A percentile compares a stretch with the other conserved stretches of the same genome.
Evolutionary conservation across 2,797 vertebrate species (phyloP).

Genomic region (Darevskia mixta): DNA sequence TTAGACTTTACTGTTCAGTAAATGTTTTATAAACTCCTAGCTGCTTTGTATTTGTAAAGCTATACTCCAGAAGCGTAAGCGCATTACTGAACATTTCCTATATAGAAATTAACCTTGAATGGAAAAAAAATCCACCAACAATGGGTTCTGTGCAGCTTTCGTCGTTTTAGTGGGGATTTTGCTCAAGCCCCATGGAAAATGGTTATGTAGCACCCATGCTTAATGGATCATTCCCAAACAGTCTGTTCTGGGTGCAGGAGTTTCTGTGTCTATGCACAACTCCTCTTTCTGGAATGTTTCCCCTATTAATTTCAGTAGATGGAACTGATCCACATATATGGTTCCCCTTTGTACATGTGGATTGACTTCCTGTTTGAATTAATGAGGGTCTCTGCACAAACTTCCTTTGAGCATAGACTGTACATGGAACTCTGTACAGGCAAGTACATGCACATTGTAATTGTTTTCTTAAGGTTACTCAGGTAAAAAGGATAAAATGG

Average conservation of each 20-base stretch:
- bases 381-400: neutral
- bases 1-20: slow-evolving; percentile 61
- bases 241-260: neutral
- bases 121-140: slow-evolving; percentile 29
- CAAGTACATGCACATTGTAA: slow-evolving; percentile 71
- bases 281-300: neutral
- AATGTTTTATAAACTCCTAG: slow-evolving; percentile 60
- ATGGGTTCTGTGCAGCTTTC: neutral
- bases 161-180: slow-evolving; percentile 9
- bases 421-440: neutral
- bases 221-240: neutral
- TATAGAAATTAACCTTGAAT: slow-evolving; percentile 56
- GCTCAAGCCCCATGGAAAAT: neutral
- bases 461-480: slow-evolving; percentile 79
- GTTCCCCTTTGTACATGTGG: neutral
- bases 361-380: slow-evolving; percentile 3
- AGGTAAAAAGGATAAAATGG: slow-evolving; percentile 73
- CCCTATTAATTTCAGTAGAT: neutral
- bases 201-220: neutral
- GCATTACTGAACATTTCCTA: slow-evolving; percentile 64
- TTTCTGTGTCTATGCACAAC: neutral
- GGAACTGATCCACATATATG: neutral
- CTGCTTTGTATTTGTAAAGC: slow-evolving; percentile 67
- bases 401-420: neutral
- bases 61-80: slow-evolving; percentile 55